A percentile compares a stretch with the other conserved stretches of the same genome.
Evolutionary conservation across 2,888 invertebrate genomes (phyloP).

Genomic region (Acholoe squamosa): DNA sequence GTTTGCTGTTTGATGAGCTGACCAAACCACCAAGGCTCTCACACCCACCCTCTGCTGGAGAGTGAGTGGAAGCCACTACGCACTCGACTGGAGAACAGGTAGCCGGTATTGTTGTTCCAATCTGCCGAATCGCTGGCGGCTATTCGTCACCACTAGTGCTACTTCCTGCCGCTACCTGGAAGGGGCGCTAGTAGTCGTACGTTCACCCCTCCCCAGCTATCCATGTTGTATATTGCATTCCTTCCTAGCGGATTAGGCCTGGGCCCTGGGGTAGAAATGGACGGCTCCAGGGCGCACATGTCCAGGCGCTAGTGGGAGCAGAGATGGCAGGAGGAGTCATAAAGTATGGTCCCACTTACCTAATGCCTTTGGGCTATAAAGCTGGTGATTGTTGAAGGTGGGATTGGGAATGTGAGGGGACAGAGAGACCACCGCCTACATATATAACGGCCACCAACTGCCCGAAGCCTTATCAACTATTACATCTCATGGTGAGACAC

Average conservation of each 20-base stretch:
- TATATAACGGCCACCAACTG: neutral
- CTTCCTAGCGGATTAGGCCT: too few species aligned
- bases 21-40: neutral
- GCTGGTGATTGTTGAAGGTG: neutral
- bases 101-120: conserved; percentile 3
- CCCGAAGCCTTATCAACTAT: neutral
- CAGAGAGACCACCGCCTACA: neutral
- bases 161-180: neutral
- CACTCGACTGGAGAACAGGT: neutral
- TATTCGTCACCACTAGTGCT: neutral
- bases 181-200: neutral
- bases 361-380: neutral
- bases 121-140: neutral
- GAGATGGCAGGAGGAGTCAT: neutral
- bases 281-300: too few species aligned
- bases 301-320: neutral
- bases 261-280: too few species aligned
- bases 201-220: neutral
- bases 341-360: neutral
- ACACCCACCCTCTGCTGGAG: neutral
- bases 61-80: neutral
- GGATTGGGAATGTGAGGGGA: neutral
- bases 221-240: neutral
- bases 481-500: neutral
- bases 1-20: conserved; percentile 10